Base-by-base conservation (phyloP, 2,113 vertebrate genomes). In the Cavia porcellus region DNA sequence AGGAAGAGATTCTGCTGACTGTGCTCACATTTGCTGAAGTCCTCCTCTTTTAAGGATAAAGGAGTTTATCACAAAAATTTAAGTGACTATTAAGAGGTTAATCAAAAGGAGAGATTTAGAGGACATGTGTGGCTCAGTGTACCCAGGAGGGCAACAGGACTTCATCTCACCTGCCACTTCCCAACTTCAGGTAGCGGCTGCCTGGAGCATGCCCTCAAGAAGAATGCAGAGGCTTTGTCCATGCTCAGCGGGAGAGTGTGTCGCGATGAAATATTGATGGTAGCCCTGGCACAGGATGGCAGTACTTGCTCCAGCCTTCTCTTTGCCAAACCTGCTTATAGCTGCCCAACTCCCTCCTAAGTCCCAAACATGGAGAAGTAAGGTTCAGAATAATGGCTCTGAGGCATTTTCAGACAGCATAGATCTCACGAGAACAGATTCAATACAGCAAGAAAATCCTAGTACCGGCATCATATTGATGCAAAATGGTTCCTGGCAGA, bases 221-320 rank as follows among this genome's bases (percentile, higher is more conserved):
- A 87, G 50, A 93, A 85, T n/a, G 30, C 47, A 14, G 66, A 72
- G 62, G 57, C 89, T 97, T 89, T 95, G 64, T 89, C 89, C 90
- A 90, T 59, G 52, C 87, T 89, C 96, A n/a, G 52, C 32, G 5
- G 86, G 61, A 91, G 9, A 92, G 55, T 24, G 2, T 38, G 61
- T 79, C 52, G 2, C 13, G 64, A 82, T 96, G 64, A 96, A 97
- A 92, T 94, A 96, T 83, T 92, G 90, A 95, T 96, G 66, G 82
- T 45, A 42, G 84, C 94, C 77, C 25, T 79, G 64, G 94, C 87
- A 61, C 28, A 55, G 87, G 62, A 75, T 38, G 70, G 62, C 88
- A 95, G 59, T 7, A 75, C 22, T 20, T 45, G 5, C 86, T 70
- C 47, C 45, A 70, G 64, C 1, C 55, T 84, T 84, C n/a, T 74